Conservation (phyloP, 2,888 invertebrate genomes). For the Caradrina kadenii region DNA sequence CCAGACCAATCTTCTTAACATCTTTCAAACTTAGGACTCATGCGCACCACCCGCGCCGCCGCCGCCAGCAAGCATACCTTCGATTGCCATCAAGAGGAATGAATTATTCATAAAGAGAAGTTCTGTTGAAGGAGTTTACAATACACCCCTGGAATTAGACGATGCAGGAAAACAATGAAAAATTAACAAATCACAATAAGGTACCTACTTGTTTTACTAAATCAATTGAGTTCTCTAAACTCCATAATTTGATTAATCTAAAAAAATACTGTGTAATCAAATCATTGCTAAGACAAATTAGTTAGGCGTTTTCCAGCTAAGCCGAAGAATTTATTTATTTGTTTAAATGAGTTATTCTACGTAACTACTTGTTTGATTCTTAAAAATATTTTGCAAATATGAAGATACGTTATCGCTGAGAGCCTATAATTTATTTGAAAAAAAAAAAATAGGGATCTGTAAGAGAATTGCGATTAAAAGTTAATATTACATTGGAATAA, state of each 20-base stretch:
- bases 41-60: slow-evolving; percentile 41
- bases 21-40: slow-evolving; percentile 58
- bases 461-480: too few species aligned
- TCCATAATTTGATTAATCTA: too few species aligned
- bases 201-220: not conserved
- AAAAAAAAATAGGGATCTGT: too few species aligned
- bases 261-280: not conserved
- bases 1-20: slow-evolving; percentile 62
- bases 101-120: slow-evolving; percentile 67
- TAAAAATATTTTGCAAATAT: too few species aligned
- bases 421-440: too few species aligned
- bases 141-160: slow-evolving; percentile 28
- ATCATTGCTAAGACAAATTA: slow-evolving; percentile 23
- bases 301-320: slow-evolving; percentile 16
- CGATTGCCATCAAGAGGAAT: slow-evolving; percentile 61
- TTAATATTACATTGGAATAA: not conserved
- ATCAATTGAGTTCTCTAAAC: not conserved
- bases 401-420: too few species aligned
- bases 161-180: slow-evolving; percentile 51
- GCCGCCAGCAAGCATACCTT: slow-evolving; percentile 64
- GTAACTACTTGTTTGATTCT: too few species aligned
- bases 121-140: slow-evolving; percentile 44
- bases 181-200: slow-evolving; percentile 23
- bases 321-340: too few species aligned
- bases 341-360: too few species aligned